Evolutionary conservation across 1,140 invertebrate species (phyloP).

Genomic region (Galleria mellonella): DNA sequence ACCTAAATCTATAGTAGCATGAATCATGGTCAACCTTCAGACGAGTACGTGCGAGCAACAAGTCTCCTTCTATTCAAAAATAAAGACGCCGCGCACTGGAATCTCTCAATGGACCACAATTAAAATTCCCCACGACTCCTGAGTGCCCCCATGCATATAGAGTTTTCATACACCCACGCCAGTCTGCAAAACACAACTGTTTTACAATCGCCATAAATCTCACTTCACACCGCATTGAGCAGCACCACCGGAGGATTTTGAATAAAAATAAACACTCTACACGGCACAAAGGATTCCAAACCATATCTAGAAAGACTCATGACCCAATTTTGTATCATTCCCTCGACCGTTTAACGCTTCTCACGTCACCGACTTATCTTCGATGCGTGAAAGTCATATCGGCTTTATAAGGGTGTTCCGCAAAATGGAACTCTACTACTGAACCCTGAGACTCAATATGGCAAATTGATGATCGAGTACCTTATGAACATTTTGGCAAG

Average conservation of each 20-base stretch:
- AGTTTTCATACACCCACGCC: conserved; percentile 18
- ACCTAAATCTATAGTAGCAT: conserved; percentile 2
- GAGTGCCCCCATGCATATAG: conserved; percentile 41
- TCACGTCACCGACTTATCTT: conserved; percentile 47
- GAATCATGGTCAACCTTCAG: conserved; percentile 29
- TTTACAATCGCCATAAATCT: conserved; percentile 48
- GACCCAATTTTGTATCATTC: conserved; percentile 27
- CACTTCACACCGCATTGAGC: conserved; percentile 44
- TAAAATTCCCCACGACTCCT: conserved; percentile 52
- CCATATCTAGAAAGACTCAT: conserved; percentile 27
- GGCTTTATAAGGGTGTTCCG: conserved; percentile 14
- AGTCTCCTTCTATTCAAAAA: conserved; percentile 50
- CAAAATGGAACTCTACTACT: conserved; percentile 32
- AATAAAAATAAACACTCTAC: conserved; percentile 39
- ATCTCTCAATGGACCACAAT: conserved; percentile 62
- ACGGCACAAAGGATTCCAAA: conserved; percentile 27
- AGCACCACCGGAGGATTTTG: conserved; percentile 32
- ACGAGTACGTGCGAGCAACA: conserved; percentile 35
- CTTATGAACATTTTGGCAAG: conserved; percentile 26
- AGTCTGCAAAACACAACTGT: conserved; percentile 39
- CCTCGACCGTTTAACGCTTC: conserved; percentile 38
- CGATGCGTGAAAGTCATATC: conserved; percentile 37
- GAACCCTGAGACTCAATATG: conserved; percentile 18
- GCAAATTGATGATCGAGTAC: conserved; percentile 4
- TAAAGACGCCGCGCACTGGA: conserved; percentile 42